phyloP scores from a whole-genome alignment of 2,113 vertebrate genomes.

The Plestiodon gilberti region DNA sequence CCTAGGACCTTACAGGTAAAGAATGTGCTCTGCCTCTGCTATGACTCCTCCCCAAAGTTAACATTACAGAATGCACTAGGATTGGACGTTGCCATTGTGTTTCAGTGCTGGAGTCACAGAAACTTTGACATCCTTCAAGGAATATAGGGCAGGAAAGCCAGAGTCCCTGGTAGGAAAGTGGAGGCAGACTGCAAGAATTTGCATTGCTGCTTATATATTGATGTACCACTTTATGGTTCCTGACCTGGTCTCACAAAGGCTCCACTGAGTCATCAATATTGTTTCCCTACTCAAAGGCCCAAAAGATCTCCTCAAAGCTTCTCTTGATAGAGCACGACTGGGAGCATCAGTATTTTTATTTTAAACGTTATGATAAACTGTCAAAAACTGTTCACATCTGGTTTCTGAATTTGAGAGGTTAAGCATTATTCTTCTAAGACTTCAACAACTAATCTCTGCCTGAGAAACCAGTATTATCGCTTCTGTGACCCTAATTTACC shows the following conservation, averaged over 20 bases:
- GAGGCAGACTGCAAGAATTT: neutral
- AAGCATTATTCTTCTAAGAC: neutral
- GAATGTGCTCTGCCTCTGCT: too few relatives aligned
- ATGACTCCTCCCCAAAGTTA: neutral
- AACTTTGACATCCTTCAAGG: neutral
- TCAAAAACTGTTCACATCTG: neutral
- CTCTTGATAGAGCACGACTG: neutral
- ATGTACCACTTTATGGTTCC: neutral
- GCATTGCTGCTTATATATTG: neutral
- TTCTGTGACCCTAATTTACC: constrained; percentile 23
- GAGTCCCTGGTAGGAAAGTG: neutral
- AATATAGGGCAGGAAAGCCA: neutral
- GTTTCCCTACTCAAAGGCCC: neutral
- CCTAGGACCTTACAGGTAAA: too few relatives aligned
- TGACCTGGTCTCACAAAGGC: neutral
- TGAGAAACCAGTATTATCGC: neutral
- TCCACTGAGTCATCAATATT: neutral
- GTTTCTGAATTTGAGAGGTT: neutral
- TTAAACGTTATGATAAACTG: neutral
- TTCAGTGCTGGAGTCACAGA: neutral
- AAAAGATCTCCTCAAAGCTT: neutral
- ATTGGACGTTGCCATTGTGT: neutral
- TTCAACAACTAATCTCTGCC: neutral
- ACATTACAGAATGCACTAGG: neutral
- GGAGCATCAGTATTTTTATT: neutral